A percentile compares a stretch with the other conserved stretches of the same genome.
Evolutionary conservation across 2,797 vertebrate genomes (phyloP).

Genomic region (Anableps anableps): DNA sequence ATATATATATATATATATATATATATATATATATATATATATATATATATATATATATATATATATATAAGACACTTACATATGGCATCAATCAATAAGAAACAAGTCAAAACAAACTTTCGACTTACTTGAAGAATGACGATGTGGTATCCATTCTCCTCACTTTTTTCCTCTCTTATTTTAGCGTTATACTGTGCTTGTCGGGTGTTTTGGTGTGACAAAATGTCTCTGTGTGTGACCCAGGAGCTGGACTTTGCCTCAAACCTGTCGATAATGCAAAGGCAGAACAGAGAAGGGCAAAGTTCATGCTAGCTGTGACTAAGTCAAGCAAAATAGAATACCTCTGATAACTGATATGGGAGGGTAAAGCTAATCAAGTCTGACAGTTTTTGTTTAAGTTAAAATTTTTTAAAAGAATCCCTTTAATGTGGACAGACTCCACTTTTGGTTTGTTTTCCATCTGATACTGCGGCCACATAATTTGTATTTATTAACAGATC

Average conservation of each 20-base stretch:
- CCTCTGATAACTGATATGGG: neutral
- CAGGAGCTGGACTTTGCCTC: constrained; percentile 72
- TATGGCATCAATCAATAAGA: neutral
- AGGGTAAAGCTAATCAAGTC: neutral
- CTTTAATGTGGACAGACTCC: neutral
- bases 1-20: no score
- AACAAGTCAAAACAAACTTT: constrained; percentile 1
- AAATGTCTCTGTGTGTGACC: constrained; percentile 33
- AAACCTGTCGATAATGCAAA: constrained; percentile 58
- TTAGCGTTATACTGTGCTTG: neutral
- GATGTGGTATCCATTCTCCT: constrained; percentile 79
- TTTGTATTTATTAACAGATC: neutral
- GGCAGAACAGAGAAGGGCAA: constrained; percentile 59
- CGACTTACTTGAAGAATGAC: constrained; percentile 80
- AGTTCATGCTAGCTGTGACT: constrained; percentile 51
- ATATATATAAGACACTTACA: no score
- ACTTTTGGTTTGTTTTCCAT: neutral
- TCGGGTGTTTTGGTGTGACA: constrained; percentile 13
- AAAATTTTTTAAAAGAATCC: neutral
- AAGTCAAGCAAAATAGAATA: constrained; percentile 2
- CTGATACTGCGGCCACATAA: neutral
- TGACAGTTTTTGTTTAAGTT: neutral
- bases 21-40: no score
- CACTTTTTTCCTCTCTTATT: constrained; percentile 5
- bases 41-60: no score